A percentile compares a stretch with the other conserved stretches of the same genome.
Conservation (phyloP, 2,113 vertebrate genomes). For the Passer domesticus region DNA sequence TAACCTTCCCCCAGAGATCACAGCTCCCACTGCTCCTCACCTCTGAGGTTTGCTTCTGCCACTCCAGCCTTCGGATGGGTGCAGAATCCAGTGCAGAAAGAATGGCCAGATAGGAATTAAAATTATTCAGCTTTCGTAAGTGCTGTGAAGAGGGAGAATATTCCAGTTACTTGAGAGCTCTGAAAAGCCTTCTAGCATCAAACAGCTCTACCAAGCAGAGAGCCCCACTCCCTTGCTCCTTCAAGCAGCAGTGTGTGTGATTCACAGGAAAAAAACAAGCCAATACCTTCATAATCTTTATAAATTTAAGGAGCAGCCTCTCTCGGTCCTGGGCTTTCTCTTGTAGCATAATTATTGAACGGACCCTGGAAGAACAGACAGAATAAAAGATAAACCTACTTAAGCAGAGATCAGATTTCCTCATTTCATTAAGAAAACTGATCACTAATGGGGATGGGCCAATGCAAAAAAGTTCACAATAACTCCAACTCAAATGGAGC, state of each 20-base stretch:
- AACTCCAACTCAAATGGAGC: background rate
- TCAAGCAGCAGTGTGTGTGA: background rate
- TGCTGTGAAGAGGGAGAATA: constrained; percentile 75
- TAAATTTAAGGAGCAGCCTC: constrained; percentile 95
- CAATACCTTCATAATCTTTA: constrained; percentile 98
- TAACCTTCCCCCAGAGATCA: background rate
- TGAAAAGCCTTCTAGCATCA: background rate
- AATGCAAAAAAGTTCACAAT: background rate
- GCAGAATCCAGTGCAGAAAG: constrained; percentile 96
- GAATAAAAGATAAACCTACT: background rate
- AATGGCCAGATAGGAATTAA: constrained; percentile 98
- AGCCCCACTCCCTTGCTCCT: background rate
- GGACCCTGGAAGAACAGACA: constrained; percentile 81
- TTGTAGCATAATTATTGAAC: constrained; percentile 96
- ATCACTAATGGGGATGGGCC: background rate
- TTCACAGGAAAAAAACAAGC: background rate
- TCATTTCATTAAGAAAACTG: background rate
- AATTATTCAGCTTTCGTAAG: constrained; percentile 97
- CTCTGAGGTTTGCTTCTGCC: constrained; percentile 99
- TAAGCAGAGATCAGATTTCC: background rate
- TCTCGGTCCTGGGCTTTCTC: constrained; percentile 97
- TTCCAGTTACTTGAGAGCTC: background rate
- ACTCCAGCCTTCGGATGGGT: constrained; percentile 94
- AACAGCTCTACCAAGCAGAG: background rate
- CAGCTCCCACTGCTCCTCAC: constrained; percentile 63